These are phyloP conservation scores for Spisula solida DNA, from an alignment of 2,888 invertebrate genomes.

Conservation along the genomic window DNA sequence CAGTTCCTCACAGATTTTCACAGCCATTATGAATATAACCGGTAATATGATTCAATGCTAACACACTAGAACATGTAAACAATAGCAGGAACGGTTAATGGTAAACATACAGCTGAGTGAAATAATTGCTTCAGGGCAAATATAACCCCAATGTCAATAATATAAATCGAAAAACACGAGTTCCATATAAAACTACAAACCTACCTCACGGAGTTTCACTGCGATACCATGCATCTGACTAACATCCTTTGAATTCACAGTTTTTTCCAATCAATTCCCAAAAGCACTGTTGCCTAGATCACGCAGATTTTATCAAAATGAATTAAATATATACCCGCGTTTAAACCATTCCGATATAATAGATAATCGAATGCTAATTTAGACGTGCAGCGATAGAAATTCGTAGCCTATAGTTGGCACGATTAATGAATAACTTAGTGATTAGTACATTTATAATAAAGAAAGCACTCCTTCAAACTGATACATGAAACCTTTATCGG, in stretches of 20 bases:
- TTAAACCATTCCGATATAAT: slow-evolving; percentile 39
- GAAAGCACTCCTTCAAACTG: not conserved
- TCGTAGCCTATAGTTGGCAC: not conserved
- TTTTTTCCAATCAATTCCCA: slow-evolving; percentile 24
- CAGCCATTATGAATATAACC: not conserved
- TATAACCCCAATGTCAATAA: not conserved
- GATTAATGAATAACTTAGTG: not conserved
- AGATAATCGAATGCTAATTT: slow-evolving; percentile 65
- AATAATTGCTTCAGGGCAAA: not conserved
- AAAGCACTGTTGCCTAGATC: slow-evolving; percentile 24
- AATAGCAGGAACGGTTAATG: not conserved
- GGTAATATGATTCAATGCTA: not conserved
- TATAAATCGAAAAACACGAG: not conserved
- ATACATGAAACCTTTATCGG: slow-evolving; percentile 26
- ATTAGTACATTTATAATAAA: not conserved
- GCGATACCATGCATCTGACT: not conserved
- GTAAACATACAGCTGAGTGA: not conserved
- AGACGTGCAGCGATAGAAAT: slow-evolving; percentile 23
- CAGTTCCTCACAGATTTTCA: no score
- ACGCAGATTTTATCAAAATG: slow-evolving; percentile 29
- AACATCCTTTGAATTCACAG: not conserved
- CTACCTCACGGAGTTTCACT: not conserved
- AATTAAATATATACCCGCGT: slow-evolving; percentile 37
- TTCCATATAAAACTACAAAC: not conserved
- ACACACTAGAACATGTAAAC: not conserved